A percentile compares a stretch with the other conserved stretches of the same genome.
Conservation (phyloP, 2,888 invertebrate genomes). For the Limnephilus lunatus region DNA sequence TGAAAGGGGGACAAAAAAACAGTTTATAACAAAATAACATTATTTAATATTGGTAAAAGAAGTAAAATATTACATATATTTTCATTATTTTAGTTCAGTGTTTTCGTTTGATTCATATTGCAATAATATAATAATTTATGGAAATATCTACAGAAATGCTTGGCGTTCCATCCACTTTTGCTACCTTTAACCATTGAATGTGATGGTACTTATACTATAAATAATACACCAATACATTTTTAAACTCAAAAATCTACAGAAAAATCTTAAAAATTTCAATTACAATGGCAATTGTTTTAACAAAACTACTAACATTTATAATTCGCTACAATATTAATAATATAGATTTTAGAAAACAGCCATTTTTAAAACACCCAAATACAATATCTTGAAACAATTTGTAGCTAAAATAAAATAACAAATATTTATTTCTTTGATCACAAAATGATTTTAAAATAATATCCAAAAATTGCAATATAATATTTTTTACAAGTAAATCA, state of each 20-base stretch:
- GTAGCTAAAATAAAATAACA: neutral
- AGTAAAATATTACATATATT: slow-evolving; percentile 1
- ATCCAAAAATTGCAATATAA: neutral
- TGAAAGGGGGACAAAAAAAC: neutral
- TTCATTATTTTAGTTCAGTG: neutral
- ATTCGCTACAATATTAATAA: neutral
- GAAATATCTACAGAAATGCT: slow-evolving; percentile 2
- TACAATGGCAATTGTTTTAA: neutral
- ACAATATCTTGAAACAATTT: neutral
- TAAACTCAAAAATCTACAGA: neutral
- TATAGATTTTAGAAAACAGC: neutral
- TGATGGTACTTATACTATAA: neutral
- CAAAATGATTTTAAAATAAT: neutral
- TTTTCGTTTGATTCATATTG: neutral
- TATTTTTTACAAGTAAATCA: neutral
- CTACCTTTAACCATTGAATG: neutral
- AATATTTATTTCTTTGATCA: neutral
- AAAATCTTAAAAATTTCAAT: neutral
- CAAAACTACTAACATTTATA: neutral
- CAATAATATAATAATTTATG: neutral
- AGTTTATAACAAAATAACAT: slow-evolving; percentile 17
- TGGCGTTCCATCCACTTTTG: neutral
- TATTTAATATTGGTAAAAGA: slow-evolving; percentile 19
- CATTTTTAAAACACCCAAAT: neutral
- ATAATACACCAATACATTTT: neutral